These are phyloP conservation scores for Ceraclea dissimilis DNA, from an alignment of 2,888 invertebrate genomes.

Conservation along the genomic window DNA sequence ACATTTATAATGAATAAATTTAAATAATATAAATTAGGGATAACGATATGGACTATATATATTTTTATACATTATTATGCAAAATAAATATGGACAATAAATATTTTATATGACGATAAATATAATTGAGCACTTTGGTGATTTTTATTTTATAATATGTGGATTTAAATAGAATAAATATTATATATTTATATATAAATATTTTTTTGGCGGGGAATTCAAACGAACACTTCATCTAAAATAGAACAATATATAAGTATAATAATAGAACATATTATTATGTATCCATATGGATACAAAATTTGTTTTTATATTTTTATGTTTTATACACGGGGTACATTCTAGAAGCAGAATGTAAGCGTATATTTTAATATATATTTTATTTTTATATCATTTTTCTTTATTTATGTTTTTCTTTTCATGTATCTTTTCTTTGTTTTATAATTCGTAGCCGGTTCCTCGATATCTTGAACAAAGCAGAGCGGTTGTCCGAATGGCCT, in stretches of 20 bases:
- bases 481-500: conserved; percentile 76
- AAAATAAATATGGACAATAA: neutral
- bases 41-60: neutral
- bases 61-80: neutral
- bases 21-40: neutral
- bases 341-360: neutral
- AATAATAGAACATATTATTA: neutral
- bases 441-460: conserved; percentile 47
- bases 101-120: conserved; percentile 9
- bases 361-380: neutral
- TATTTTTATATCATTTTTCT: neutral
- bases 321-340: neutral
- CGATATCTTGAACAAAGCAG: conserved; percentile 55
- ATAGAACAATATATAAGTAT: neutral
- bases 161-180: neutral
- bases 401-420: conserved; percentile 24
- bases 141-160: neutral
- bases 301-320: neutral
- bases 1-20: conserved; percentile 11
- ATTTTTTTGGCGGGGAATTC: neutral
- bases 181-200: neutral
- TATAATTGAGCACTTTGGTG: conserved; percentile 19
- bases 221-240: neutral
- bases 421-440: conserved; percentile 37
- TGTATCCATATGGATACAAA: conserved; percentile 14